These are phyloP conservation scores for Sprattus sprattus DNA, from an alignment of 2,113 vertebrate genomes.

Conservation along the genomic window DNA sequence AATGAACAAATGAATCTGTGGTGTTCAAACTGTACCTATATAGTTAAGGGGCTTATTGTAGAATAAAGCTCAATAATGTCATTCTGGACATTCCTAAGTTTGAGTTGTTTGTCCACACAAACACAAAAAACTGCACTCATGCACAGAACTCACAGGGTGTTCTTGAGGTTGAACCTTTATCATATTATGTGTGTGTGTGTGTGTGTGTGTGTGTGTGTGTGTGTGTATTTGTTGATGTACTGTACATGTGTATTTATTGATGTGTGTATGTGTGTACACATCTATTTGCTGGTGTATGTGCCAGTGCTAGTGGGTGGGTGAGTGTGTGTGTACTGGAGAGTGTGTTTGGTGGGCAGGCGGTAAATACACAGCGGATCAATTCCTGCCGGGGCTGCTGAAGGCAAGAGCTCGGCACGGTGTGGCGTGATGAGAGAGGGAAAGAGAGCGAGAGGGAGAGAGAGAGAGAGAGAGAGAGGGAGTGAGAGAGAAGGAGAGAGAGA, in stretches of 20 bases:
- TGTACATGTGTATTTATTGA: not conserved
- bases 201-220: slow-evolving; percentile 11
- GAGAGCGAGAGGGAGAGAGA: not conserved
- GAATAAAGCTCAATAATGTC: not conserved
- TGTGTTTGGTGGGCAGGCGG: not conserved
- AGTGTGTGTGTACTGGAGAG: not conserved
- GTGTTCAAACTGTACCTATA: too few relatives aligned
- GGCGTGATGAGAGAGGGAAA: not conserved
- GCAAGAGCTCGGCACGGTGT: slow-evolving; percentile 36
- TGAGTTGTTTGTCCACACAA: not conserved
- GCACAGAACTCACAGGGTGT: not conserved
- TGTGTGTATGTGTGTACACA: not conserved
- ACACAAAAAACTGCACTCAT: not conserved
- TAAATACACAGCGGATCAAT: slow-evolving; percentile 53
- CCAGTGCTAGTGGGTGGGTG: slow-evolving; percentile 23
- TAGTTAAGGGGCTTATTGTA: not conserved
- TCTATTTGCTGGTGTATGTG: slow-evolving; percentile 4
- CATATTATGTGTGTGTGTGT: not conserved
- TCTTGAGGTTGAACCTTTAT: not conserved
- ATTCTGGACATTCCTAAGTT: not conserved
- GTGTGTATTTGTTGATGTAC: slow-evolving; percentile 10
- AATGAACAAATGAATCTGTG: too few relatives aligned
- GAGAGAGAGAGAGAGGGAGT: not conserved
- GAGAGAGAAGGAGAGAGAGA: not conserved
- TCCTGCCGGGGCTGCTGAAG: slow-evolving; percentile 37